Conservation (phyloP, 2,888 invertebrate species). For the Scaptomyza cyrtandrae region DNA sequence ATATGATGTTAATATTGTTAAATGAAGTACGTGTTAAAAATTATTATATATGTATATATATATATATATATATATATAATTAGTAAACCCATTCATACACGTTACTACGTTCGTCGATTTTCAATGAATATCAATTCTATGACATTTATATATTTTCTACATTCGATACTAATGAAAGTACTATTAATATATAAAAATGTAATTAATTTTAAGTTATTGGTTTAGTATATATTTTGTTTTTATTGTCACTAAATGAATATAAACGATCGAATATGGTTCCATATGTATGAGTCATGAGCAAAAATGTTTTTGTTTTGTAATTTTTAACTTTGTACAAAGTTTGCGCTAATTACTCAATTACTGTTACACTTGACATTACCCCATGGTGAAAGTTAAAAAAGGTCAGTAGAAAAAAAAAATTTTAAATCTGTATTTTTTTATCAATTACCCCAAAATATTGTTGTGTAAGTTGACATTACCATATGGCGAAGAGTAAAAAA, state of each 20-base stretch:
- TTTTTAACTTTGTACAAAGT: constrained; percentile 55
- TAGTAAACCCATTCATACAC: too few relatives aligned
- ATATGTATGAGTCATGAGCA: constrained; percentile 1
- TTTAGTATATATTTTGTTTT: constrained; percentile 7
- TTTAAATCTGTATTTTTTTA: too few relatives aligned
- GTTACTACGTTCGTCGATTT: constrained; percentile 86
- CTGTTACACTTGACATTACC: too few relatives aligned
- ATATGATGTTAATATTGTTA: neutral
- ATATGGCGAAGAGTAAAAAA: too few relatives aligned
- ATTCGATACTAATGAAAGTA: constrained; percentile 7
- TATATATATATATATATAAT: too few relatives aligned
- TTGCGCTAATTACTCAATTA: constrained; percentile 12
- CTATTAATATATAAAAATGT: constrained; percentile 29
- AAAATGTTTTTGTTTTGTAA: constrained; percentile 1
- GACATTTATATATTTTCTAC: constrained; percentile 11
- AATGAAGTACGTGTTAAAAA: too few relatives aligned
- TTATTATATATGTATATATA: neutral
- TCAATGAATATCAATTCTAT: neutral
- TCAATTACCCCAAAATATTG: too few relatives aligned
- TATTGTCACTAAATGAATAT: constrained; percentile 56
- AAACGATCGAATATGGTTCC: constrained; percentile 82
- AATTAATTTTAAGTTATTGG: neutral
- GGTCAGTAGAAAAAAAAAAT: too few relatives aligned
- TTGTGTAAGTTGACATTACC: too few relatives aligned
- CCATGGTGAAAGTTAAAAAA: too few relatives aligned